Conservation (phyloP, 2,113 vertebrate genomes). For the Ctenomys sociabilis region DNA sequence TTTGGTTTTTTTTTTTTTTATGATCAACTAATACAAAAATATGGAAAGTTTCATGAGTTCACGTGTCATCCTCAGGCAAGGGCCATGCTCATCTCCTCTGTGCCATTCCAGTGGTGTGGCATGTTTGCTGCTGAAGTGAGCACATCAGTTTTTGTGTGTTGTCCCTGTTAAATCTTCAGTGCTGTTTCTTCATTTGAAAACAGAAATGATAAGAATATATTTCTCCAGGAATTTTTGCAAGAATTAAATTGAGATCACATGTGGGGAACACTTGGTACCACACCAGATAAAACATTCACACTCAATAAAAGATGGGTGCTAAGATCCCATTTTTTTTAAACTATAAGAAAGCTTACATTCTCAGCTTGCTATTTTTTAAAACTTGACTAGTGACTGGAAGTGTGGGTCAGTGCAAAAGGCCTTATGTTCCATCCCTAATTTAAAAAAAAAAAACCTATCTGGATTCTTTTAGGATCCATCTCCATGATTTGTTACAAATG, state of each 20-base stretch:
- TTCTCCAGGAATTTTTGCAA: constrained; percentile 2
- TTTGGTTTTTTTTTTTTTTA: too few species aligned
- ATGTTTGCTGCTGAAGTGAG: too few species aligned
- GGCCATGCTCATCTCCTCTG: too few species aligned
- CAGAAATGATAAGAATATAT: not conserved
- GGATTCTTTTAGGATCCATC: not conserved
- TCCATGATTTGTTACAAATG: not conserved
- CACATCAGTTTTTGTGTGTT: not conserved
- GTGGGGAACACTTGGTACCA: not conserved
- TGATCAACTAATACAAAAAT: too few species aligned
- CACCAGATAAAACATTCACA: constrained; percentile 13
- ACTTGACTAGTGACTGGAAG: not conserved
- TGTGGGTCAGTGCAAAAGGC: not conserved
- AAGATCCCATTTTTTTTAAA: not conserved
- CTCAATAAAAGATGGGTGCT: constrained; percentile 16
- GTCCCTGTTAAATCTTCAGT: not conserved
- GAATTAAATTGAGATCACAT: constrained; percentile 14
- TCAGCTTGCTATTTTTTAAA: not conserved
- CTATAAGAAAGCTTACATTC: not conserved
- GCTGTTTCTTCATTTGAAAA: not conserved
- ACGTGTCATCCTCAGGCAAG: too few species aligned
- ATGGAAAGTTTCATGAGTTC: too few species aligned
- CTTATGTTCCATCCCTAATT: not conserved
- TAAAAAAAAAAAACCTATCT: not conserved
- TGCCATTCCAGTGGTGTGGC: too few species aligned